Percentiles rank a stretch among this genome's conserved stretches.
Conservation (phyloP, 1,140 invertebrate species). For the Diabrotica undecimpunctata region DNA sequence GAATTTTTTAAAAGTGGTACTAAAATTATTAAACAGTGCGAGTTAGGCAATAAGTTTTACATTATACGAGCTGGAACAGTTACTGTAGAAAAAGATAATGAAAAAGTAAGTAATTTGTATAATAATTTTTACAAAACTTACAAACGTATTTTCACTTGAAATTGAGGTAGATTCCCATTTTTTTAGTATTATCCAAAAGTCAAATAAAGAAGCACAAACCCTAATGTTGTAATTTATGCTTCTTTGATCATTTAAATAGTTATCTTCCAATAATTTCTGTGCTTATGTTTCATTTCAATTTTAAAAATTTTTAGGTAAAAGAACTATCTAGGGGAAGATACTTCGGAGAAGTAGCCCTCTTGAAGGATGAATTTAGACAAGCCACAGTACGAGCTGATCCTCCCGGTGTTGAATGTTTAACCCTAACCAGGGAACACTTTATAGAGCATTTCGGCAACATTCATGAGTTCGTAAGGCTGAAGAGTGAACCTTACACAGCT, state of each 20-base stretch:
- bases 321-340: conserved; percentile 69
- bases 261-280: no score
- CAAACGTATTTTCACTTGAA: no score
- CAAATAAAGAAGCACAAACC: no score
- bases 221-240: no score
- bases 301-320: conserved; percentile 42
- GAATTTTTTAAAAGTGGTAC: conserved; percentile 81
- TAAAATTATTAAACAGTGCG: conserved; percentile 82
- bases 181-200: no score
- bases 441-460: conserved; percentile 44
- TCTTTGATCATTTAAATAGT: no score
- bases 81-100: conserved; percentile 61
- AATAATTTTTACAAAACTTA: no score
- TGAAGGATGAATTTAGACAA: conserved; percentile 77
- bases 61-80: conserved; percentile 90
- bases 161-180: no score
- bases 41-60: conserved; percentile 85
- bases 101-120: conserved; percentile 38
- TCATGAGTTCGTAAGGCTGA: conserved; percentile 28
- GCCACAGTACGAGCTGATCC: conserved; percentile 83
- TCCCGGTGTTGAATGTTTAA: conserved; percentile 86
- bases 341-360: conserved; percentile 73
- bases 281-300: no score
- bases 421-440: conserved; percentile 71
- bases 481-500: not conserved